Evolutionary conservation across 2,797 vertebrate genomes (phyloP).

Genomic region (Podargus strigoides): DNA sequence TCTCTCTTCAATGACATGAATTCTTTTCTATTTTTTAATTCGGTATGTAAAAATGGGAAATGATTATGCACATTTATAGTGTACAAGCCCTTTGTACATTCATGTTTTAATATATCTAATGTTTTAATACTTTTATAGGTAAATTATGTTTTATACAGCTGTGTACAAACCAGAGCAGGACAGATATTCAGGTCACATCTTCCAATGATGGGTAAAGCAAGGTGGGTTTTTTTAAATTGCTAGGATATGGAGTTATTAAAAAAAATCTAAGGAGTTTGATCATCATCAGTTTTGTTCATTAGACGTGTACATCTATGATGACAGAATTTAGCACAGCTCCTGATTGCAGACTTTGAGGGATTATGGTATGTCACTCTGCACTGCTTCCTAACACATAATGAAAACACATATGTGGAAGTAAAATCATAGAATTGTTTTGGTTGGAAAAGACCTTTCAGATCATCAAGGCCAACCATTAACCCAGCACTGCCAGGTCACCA

Average conservation of each 20-base stretch:
- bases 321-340: background rate
- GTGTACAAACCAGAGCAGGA: background rate
- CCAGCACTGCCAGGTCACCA: too few species aligned
- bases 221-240: background rate
- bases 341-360: background rate
- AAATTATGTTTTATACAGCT: background rate
- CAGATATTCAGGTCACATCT: background rate
- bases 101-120: background rate
- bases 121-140: background rate
- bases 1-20: background rate
- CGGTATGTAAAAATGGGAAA: background rate
- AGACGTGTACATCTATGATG: background rate
- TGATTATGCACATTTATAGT: background rate
- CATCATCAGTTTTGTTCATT: background rate
- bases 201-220: background rate
- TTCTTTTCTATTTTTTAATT: background rate
- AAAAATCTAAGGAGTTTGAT: background rate
- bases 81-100: background rate
- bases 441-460: too few species aligned
- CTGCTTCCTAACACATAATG: background rate
- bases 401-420: background rate
- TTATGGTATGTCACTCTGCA: rapidly evolving
- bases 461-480: too few species aligned
- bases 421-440: too few species aligned
- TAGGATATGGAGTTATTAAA: background rate